Evolutionary conservation across 2,797 vertebrate genomes (phyloP), one percentile per base, ranked within the genome.

Genomic region (Neopelma chrysocephalum): DNA sequence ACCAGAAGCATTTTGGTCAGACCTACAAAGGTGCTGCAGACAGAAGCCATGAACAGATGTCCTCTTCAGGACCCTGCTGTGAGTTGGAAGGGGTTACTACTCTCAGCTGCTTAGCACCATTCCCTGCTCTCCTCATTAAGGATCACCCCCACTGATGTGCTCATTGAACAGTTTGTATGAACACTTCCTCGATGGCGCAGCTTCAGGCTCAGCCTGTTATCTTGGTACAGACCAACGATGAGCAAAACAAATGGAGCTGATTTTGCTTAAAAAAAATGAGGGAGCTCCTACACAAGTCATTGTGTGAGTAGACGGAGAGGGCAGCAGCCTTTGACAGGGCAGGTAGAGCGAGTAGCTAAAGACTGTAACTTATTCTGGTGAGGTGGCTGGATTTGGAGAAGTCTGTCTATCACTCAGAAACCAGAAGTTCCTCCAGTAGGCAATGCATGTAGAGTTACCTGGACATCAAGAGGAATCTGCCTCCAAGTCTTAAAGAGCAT

Each of bases 31-130:
- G 61, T 90, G 57, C 71, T 89, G 87, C 36, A 95, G 88, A 89
- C 96, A 96, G 95, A 94, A 97, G 93, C 86, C 89, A 95, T 68
- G 90, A 96, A 96, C 93, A 96, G 96, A 96, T 96, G 96, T 96
- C 94, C 90, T 93, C 93, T 60, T 80, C 0, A 2, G 71, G 87
- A 69, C 15, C 94, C 96, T 64, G 95, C 95, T 96, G 96, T 79
- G 95, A 96, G 48, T 48, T 96, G 95, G 94, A 95, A 94, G 86
- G 89, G 88, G 83, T 92, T 96, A 36, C 92, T 31, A 7, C 82
- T 93, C 93, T 91, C 95, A 94, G 91, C 91, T 91, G 95, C 94
- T 94, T 87, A 94, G 93, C 85, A 86, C 90, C 90, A 73, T 62
- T 87, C 95, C 93, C 82, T 16, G 32, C 70, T 90, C 83, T 79